Evolutionary conservation across 2,888 invertebrate species (phyloP).

Genomic region (Hirudinaria manillensis): DNA sequence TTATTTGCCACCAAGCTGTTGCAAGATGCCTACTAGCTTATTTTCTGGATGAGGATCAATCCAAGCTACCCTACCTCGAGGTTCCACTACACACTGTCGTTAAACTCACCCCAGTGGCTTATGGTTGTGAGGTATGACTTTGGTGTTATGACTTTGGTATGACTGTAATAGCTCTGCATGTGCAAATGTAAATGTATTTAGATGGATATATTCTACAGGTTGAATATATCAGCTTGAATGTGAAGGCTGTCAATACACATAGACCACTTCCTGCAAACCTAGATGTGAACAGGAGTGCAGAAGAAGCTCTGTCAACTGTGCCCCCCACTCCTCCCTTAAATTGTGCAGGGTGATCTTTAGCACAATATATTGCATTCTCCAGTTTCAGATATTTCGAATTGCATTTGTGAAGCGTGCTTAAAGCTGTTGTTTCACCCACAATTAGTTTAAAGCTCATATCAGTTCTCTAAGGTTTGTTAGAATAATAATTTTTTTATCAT

Average conservation of each 20-base stretch:
- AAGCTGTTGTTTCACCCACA: too few species aligned
- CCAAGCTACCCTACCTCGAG: conserved; percentile 56
- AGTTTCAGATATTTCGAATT: too few species aligned
- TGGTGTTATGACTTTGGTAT: background rate
- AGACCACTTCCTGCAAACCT: conserved; percentile 36
- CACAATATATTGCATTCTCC: too few species aligned
- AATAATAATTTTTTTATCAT: too few species aligned
- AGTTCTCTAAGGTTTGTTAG: too few species aligned
- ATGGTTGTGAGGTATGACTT: conserved; percentile 63
- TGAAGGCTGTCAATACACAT: conserved; percentile 86
- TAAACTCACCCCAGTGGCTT: conserved; percentile 79
- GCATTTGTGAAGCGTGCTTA: too few species aligned
- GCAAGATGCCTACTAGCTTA: conserved; percentile 82
- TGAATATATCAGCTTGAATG: conserved; percentile 76
- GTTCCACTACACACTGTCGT: conserved; percentile 73
- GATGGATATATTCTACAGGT: conserved; percentile 56
- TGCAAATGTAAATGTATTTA: background rate
- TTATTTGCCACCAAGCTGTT: conserved; percentile 69
- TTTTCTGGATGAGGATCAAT: conserved; percentile 68
- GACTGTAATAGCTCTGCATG: background rate
- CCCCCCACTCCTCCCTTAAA: conserved; percentile 19
- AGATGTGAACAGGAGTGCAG: conserved; percentile 13
- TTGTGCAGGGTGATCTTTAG: background rate
- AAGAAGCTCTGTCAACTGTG: conserved; percentile 31
- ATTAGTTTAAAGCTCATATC: too few species aligned